Conservation (phyloP, 2,113 vertebrate genomes). For the Eleginops maclovinus region DNA sequence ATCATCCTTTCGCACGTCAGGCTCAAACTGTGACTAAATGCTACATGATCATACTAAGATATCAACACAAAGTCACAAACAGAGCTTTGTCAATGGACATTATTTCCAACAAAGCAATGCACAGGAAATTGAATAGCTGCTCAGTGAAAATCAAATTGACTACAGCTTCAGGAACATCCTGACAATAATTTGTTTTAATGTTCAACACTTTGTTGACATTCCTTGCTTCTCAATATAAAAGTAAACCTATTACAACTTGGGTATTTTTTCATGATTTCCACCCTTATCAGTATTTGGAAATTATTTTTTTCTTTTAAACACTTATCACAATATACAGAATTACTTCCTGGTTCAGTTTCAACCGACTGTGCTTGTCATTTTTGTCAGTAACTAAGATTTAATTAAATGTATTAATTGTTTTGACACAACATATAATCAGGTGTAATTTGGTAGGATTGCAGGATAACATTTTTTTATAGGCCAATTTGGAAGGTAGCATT, state of each 20-base stretch:
- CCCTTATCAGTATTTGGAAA: not conserved
- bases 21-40: not conserved
- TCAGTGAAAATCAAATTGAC: too few relatives aligned
- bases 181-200: not conserved
- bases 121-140: not conserved
- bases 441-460: too few relatives aligned
- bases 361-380: not conserved
- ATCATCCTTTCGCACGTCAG: not conserved
- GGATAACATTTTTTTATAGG: too few relatives aligned
- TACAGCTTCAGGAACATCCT: not conserved
- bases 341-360: not conserved
- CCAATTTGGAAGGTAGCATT: too few relatives aligned
- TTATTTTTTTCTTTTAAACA: too few relatives aligned
- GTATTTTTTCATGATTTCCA: not conserved
- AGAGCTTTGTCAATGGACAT: not conserved
- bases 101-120: not conserved
- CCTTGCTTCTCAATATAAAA: not conserved
- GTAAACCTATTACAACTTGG: too few relatives aligned
- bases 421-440: too few relatives aligned
- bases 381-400: too few relatives aligned
- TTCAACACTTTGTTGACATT: not conserved
- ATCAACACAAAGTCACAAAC: not conserved
- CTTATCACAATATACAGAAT: too few relatives aligned
- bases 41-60: not conserved
- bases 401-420: too few relatives aligned